These are phyloP conservation scores for Bacillus rossius DNA, from an alignment of 1,140 invertebrate species.

Conservation along the genomic window DNA sequence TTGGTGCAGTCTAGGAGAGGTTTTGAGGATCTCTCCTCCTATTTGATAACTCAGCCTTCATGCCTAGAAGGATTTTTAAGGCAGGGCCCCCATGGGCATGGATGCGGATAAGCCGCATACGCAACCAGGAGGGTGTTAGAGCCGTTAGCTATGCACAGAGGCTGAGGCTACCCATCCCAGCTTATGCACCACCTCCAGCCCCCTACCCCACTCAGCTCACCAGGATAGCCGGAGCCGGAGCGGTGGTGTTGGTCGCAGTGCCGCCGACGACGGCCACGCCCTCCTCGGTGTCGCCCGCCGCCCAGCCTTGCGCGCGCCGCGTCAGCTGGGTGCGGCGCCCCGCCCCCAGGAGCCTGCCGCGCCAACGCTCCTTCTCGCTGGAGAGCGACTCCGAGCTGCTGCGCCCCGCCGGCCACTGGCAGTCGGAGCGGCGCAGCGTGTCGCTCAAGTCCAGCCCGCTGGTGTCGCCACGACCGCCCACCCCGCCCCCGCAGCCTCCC, in stretches of 20 bases:
- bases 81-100: too few relatives aligned
- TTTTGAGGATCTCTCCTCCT: too few relatives aligned
- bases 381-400: conserved; percentile 35
- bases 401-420: conserved; percentile 21
- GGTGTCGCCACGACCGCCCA: conserved; percentile 6
- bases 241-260: conserved; percentile 5
- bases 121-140: too few relatives aligned
- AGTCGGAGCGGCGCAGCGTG: conserved; percentile 34
- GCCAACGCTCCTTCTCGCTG: conserved; percentile 40
- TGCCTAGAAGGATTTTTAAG: too few relatives aligned
- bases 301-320: conserved; percentile 18
- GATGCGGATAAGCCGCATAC: too few relatives aligned
- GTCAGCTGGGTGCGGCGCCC: conserved; percentile 35
- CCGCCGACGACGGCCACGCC: background rate
- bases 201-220: too few relatives aligned
- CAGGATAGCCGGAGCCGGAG: too few relatives aligned
- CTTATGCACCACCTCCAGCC: too few relatives aligned
- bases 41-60: too few relatives aligned
- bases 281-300: background rate
- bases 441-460: conserved; percentile 36
- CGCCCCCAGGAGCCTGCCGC: conserved; percentile 33
- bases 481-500: background rate
- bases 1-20: too few relatives aligned
- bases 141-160: too few relatives aligned
- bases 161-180: too few relatives aligned